These are phyloP conservation scores for Anabas testudineus DNA, from an alignment of 2,797 vertebrate species.

Conservation along the genomic window DNA sequence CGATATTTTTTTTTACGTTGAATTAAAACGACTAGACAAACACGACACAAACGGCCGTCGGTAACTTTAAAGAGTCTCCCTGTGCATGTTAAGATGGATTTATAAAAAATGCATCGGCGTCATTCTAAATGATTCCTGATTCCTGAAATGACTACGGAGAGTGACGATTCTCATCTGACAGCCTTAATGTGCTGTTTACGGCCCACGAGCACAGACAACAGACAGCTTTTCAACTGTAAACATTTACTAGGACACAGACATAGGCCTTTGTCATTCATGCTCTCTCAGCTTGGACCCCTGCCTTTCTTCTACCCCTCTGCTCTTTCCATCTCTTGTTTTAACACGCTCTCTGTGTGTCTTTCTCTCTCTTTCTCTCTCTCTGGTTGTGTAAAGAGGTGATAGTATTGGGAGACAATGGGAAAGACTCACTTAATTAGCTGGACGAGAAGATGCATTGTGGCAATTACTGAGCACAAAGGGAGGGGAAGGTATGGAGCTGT, in stretches of 20 bases:
- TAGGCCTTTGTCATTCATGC: conserved; percentile 58
- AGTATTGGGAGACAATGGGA: conserved; percentile 81
- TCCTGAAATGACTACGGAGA: conserved; percentile 17
- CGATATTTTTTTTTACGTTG: neutral
- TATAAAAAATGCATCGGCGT: conserved; percentile 12
- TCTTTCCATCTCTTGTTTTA: conserved; percentile 48
- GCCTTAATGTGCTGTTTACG: conserved; percentile 49
- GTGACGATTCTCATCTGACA: conserved; percentile 33
- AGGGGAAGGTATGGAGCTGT: conserved; percentile 78
- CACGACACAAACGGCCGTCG: neutral
- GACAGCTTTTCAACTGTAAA: conserved; percentile 67
- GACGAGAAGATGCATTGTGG: conserved; percentile 87
- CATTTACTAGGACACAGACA: conserved; percentile 69
- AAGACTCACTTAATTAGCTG: conserved; percentile 87
- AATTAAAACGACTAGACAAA: neutral
- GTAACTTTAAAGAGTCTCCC: neutral
- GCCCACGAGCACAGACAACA: conserved; percentile 34
- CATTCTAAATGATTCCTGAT: conserved; percentile 6
- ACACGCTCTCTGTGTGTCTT: conserved; percentile 2
- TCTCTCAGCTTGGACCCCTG: conserved; percentile 54
- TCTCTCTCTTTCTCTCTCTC: conserved; percentile 33
- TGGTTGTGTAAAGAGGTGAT: conserved; percentile 71
- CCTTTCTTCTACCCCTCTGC: conserved; percentile 44
- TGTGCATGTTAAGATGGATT: too few relatives aligned
- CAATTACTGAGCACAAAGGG: conserved; percentile 85